These are phyloP conservation scores for Pomatorhinus ruficollis DNA, from an alignment of 2,113 vertebrate genomes.

Conservation along the genomic window DNA sequence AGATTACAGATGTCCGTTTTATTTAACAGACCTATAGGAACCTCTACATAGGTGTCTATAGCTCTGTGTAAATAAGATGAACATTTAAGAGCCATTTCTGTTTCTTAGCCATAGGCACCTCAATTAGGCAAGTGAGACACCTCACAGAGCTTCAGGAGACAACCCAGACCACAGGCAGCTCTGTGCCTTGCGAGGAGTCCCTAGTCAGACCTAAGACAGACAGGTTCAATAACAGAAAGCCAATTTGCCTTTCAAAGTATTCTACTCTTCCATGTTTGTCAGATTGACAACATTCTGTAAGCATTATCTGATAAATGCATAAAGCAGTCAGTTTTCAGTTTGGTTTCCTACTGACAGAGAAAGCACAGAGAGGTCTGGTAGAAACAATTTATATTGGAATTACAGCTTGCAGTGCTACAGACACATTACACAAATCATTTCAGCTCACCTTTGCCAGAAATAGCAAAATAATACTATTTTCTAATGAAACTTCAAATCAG, in stretches of 20 bases:
- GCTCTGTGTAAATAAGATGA: neutral
- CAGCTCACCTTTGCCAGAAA: neutral
- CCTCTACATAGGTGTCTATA: neutral
- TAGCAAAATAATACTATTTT: neutral
- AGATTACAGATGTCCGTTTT: neutral
- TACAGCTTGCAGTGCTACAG: neutral
- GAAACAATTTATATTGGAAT: neutral
- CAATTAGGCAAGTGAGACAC: neutral
- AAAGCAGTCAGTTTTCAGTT: neutral
- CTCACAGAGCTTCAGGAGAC: neutral
- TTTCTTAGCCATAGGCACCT: neutral
- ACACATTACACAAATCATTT: neutral
- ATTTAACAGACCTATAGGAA: neutral
- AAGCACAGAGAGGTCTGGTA: neutral
- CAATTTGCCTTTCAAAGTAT: neutral
- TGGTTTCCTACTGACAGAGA: neutral
- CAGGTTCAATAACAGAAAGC: neutral
- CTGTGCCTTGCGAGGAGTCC: neutral
- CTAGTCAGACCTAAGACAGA: neutral
- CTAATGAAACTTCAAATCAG: neutral
- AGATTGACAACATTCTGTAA: neutral
- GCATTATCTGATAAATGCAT: neutral
- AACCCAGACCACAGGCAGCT: rapidly evolving
- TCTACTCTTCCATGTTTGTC: neutral
- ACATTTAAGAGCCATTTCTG: neutral